Evolutionary conservation across 2,797 vertebrate genomes (phyloP), one percentile per base, ranked within the genome.

Genomic region (Oryzias dopingdopingensis): DNA sequence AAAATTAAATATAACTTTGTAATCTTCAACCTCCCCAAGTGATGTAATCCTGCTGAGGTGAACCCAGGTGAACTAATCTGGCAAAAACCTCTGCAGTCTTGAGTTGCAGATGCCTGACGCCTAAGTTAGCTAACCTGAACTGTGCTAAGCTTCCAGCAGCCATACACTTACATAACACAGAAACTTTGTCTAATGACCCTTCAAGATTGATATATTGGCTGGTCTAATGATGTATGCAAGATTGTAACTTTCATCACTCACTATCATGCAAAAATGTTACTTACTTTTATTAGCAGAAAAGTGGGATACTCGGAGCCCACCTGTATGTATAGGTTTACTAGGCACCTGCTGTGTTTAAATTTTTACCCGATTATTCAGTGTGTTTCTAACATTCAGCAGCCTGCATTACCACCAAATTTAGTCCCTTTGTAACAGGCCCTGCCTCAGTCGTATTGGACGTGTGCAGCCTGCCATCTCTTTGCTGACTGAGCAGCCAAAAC

Each of bases 401-500:
- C 22, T 8, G 23, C 61, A 44, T 71, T 58, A 53, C 75, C 57
- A 20, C 49, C 37, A 75, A 74, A 70, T 79, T 72, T 59, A 77
- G 76, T 81, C 81, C 63, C 73, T 85, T 84, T 80, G 77, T 85
- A 70, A 68, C 61, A 51, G 67, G 49, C 74, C 7, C 23, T 72
- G 72, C 79, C 80, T 54, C 70, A 42, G 65, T 80, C 83, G 80
- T 85, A 70, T 73, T 85, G 81, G 72, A 86, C 72, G 81, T 74
- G 79, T 85, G 74, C 78, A 79, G 83, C 74, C 78, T 79, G 76
- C 83, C 74, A 81, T 81, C 80, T 79, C 83, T 87, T 32, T 88
- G 86, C 89, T 90, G 89, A 89, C 85, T 87, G 83, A 80, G 88
- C 88, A 88, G 80, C 81, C 84, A 82, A 89, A 86, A 86, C 83